Conservation (phyloP, 2,888 invertebrate species). For the Pelosia muscerda region DNA sequence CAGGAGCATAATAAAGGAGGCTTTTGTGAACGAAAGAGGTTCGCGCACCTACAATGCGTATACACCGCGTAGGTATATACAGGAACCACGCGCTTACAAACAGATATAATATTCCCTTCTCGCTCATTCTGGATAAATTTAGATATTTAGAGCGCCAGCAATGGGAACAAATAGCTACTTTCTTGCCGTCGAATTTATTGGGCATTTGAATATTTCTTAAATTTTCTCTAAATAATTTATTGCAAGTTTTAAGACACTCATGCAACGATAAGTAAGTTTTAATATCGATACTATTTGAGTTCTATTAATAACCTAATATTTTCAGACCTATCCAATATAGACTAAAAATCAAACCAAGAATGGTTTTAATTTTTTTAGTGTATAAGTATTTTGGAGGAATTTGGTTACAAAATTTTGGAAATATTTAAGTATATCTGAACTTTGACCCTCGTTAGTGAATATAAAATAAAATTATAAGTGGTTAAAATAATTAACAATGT, state of each 20-base stretch:
- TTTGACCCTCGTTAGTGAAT: background rate
- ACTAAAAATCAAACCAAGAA: too few relatives aligned
- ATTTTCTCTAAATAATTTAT: constrained; percentile 61
- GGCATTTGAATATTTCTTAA: constrained; percentile 64
- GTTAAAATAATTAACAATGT: constrained; percentile 31
- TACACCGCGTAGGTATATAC: constrained; percentile 68
- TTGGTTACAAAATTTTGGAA: too few relatives aligned
- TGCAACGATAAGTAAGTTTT: constrained; percentile 21
- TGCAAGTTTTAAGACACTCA: constrained; percentile 44
- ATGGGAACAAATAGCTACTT: constrained; percentile 72
- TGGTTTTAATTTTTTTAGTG: too few relatives aligned
- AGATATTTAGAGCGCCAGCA: constrained; percentile 70
- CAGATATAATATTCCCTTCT: constrained; percentile 71
- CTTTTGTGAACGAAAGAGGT: constrained; percentile 84
- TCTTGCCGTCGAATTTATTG: constrained; percentile 61
- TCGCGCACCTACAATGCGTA: constrained; percentile 81
- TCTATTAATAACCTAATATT: background rate
- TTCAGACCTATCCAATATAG: background rate
- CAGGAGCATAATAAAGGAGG: constrained; percentile 83
- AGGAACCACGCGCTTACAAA: constrained; percentile 64
- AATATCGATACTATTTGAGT: background rate
- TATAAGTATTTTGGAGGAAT: too few relatives aligned
- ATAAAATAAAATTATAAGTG: background rate
- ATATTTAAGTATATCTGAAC: too few relatives aligned
- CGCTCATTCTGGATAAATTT: constrained; percentile 69